These are phyloP conservation scores for Ichneumon xanthorius DNA, from an alignment of 2,888 invertebrate species.

Conservation along the genomic window DNA sequence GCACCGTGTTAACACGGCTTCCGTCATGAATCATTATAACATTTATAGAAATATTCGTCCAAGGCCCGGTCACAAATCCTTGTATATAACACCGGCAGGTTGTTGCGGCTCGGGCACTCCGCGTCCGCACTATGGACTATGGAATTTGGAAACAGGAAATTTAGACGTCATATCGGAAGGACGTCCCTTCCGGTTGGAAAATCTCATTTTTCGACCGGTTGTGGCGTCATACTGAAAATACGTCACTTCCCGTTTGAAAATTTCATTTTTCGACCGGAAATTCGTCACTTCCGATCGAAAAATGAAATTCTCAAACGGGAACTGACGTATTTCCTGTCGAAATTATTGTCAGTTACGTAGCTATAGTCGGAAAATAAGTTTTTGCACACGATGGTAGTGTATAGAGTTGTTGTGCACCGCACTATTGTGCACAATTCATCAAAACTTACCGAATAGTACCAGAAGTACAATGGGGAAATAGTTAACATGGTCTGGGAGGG, in stretches of 20 bases:
- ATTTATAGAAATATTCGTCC: conserved; percentile 10
- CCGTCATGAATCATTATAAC: conserved; percentile 50
- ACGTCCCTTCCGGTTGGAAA: no score
- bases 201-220: no score
- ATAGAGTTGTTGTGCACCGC: background rate
- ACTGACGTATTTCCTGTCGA: background rate
- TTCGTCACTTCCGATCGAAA: no score
- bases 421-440: no score
- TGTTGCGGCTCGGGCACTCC: background rate
- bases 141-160: background rate
- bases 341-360: background rate
- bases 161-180: background rate
- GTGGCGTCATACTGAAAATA: no score
- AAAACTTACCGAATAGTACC: no score
- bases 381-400: background rate
- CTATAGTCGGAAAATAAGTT: background rate
- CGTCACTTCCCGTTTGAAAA: no score
- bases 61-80: background rate
- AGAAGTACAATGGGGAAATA: no score
- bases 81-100: background rate
- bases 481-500: no score
- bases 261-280: no score
- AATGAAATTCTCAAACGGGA: background rate
- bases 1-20: conserved; percentile 56
- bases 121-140: background rate